A percentile compares a stretch with the other conserved stretches of the same genome.
Evolutionary conservation across 2,888 invertebrate species (phyloP).

Genomic region (Cerceris ruficornis): DNA sequence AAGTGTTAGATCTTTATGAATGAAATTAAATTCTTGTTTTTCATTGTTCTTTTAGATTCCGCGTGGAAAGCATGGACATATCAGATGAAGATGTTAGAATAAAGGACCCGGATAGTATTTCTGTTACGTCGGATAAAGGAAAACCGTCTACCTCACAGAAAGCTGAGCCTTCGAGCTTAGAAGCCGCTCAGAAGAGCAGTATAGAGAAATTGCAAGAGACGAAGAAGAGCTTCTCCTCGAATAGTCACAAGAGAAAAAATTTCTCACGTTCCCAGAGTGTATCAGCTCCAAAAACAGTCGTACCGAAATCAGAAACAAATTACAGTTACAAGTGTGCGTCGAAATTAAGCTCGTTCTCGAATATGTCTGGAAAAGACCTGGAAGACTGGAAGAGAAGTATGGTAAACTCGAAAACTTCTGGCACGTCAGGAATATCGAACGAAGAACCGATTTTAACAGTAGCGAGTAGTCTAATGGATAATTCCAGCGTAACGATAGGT

Average conservation of each 20-base stretch:
- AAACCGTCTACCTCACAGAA: slow-evolving; percentile 31
- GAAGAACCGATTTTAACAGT: slow-evolving; percentile 74
- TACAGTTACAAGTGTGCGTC: slow-evolving; percentile 51
- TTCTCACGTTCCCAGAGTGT: slow-evolving; percentile 73
- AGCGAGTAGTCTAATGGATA: slow-evolving; percentile 73
- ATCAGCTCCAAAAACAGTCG: slow-evolving; percentile 62
- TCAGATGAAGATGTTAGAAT: slow-evolving; percentile 78
- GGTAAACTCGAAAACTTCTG: slow-evolving; percentile 23
- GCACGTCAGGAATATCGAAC: slow-evolving; percentile 19
- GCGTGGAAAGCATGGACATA: slow-evolving; percentile 80
- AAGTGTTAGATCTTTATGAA: no score
- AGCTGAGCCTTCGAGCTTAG: slow-evolving; percentile 42
- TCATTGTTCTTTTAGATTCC: slow-evolving; percentile 68
- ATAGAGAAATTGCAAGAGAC: slow-evolving; percentile 38
- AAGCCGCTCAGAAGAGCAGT: slow-evolving; percentile 41
- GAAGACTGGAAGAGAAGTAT: slow-evolving; percentile 65
- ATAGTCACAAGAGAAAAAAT: slow-evolving; percentile 52
- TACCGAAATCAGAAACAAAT: slow-evolving; percentile 45
- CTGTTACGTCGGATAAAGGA: slow-evolving; percentile 51
- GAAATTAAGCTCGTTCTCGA: slow-evolving; percentile 72
- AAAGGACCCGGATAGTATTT: slow-evolving; percentile 68
- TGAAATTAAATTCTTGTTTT: neutral
- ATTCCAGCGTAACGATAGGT: slow-evolving; percentile 72
- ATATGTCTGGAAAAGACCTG: slow-evolving; percentile 68
- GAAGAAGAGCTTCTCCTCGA: slow-evolving; percentile 14